A percentile compares a stretch with the other conserved stretches of the same genome.
phyloP scores from a whole-genome alignment of 2,113 vertebrate species.

The Lophura nycthemera region DNA sequence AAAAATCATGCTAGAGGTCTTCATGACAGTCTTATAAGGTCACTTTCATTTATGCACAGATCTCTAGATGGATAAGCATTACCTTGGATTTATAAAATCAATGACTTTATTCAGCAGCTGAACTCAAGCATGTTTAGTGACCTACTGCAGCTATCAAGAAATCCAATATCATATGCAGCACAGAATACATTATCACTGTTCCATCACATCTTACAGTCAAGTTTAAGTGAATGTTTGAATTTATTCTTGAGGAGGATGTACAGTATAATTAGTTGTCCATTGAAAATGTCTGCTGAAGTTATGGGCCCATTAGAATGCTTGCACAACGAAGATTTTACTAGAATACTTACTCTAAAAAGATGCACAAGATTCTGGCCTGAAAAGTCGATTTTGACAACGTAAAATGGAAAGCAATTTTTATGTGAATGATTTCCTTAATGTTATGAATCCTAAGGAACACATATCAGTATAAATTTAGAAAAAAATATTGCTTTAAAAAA shows the following conservation, averaged over 20 bases:
- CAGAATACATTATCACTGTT: conserved; percentile 33
- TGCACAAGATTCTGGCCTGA: neutral
- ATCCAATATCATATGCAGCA: conserved; percentile 14
- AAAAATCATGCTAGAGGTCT: neutral
- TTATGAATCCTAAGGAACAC: neutral
- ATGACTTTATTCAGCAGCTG: conserved; percentile 16
- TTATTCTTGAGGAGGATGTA: conserved; percentile 37
- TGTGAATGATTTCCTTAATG: neutral
- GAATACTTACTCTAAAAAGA: neutral
- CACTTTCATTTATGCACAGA: conserved; percentile 40
- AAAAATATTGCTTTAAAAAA: neutral
- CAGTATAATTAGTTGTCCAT: conserved; percentile 25
- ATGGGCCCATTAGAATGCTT: conserved; percentile 19
- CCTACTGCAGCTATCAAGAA: conserved; percentile 6
- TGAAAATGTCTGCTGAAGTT: conserved; percentile 37
- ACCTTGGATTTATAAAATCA: conserved; percentile 55
- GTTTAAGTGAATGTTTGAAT: conserved; percentile 41
- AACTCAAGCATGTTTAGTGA: conserved; percentile 9
- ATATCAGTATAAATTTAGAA: neutral
- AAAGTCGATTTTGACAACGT: neutral
- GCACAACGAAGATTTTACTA: neutral
- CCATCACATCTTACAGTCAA: conserved; percentile 7
- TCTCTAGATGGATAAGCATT: conserved; percentile 10
- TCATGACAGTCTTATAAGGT: conserved; percentile 17
- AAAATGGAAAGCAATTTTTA: neutral